Conservation (phyloP, 2,888 invertebrate genomes). For the Callinectes sapidus region DNA sequence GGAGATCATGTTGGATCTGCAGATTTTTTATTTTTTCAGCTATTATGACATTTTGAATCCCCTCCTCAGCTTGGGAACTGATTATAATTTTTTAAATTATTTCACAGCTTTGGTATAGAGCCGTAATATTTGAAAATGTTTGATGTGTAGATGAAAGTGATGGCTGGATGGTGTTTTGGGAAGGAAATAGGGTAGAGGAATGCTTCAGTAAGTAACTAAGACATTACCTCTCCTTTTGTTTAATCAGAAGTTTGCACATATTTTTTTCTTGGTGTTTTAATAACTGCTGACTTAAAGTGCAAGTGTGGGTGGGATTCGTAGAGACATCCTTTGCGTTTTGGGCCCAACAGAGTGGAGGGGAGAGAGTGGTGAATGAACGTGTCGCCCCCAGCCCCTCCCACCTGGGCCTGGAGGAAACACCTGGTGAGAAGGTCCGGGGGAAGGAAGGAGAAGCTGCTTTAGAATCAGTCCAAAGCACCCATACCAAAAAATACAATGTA, state of each 20-base stretch:
- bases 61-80: neutral
- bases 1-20: neutral
- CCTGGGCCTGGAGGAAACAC: neutral
- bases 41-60: neutral
- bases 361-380: neutral
- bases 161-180: neutral
- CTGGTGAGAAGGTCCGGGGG: neutral
- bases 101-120: neutral
- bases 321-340: conserved; percentile 22
- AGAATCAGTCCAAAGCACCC: conserved; percentile 16
- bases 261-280: neutral
- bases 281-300: neutral
- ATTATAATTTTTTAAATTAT: neutral
- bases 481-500: neutral
- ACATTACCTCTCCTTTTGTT: neutral
- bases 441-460: neutral
- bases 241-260: neutral
- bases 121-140: neutral
- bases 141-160: neutral
- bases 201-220: neutral
- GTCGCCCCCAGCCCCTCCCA: neutral
- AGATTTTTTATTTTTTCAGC: neutral
- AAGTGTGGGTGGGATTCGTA: neutral
- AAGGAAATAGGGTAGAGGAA: neutral
- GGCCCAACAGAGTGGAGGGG: conserved; percentile 17